Percentiles rank a stretch among this genome's conserved stretches.
These are phyloP conservation scores for Saguinus midas DNA, from an alignment of 2,113 vertebrate genomes.

Conservation along the genomic window DNA sequence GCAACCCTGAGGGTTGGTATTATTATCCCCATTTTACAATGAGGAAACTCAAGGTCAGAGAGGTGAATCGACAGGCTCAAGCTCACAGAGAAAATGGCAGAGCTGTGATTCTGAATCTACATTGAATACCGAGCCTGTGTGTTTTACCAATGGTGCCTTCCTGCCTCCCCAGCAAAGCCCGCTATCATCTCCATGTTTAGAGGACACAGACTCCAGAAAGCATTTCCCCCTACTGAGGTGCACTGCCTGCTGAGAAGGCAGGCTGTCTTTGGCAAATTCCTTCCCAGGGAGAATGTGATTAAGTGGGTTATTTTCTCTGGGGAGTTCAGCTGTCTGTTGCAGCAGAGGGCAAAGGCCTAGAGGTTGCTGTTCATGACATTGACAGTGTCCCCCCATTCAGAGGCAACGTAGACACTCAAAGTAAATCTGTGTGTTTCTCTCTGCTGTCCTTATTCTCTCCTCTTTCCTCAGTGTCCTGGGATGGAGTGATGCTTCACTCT, in stretches of 20 bases:
- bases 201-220: neutral
- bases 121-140: accelerated
- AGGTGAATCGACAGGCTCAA: neutral
- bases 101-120: neutral
- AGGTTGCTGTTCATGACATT: neutral
- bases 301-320: neutral
- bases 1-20: neutral
- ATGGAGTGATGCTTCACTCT: neutral
- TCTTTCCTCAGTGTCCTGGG: neutral
- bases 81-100: neutral
- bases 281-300: neutral
- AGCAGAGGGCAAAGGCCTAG: neutral
- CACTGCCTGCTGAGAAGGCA: neutral
- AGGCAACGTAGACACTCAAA: neutral
- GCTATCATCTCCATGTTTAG: neutral
- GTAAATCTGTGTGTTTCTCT: neutral
- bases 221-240: accelerated
- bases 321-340: neutral
- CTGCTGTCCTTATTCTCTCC: neutral
- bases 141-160: neutral
- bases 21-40: neutral
- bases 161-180: neutral
- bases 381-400: neutral
- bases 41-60: neutral
- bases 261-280: neutral